phyloP scores from a whole-genome alignment of 1,140 invertebrate species.

The Drosophila lacteicornis region DNA sequence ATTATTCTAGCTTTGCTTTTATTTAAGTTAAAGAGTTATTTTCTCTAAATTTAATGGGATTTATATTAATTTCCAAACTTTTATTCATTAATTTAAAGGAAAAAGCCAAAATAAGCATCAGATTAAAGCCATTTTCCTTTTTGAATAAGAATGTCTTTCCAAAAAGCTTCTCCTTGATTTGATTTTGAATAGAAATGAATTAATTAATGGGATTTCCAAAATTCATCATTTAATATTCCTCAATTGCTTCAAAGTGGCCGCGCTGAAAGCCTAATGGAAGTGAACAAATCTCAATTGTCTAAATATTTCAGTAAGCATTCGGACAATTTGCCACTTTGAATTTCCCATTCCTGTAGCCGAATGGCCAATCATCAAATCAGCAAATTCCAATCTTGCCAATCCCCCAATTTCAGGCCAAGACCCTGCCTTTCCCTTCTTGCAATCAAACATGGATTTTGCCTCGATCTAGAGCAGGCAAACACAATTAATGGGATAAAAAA shows the following conservation, averaged over 20 bases:
- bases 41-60: background rate
- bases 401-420: conserved; percentile 1
- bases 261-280: conserved; percentile 12
- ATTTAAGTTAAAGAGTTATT: background rate
- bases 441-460: conserved; percentile 61
- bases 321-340: conserved; percentile 21
- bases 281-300: conserved; percentile 14
- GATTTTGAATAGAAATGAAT: conserved; percentile 9
- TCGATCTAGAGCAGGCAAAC: conserved; percentile 33
- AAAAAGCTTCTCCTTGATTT: background rate
- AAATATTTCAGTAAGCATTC: conserved; percentile 8
- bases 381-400: conserved; percentile 43
- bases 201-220: background rate
- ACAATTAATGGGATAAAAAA: conserved; percentile 76
- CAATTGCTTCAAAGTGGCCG: conserved; percentile 10
- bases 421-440: conserved; percentile 9
- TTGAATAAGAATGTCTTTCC: background rate
- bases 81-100: background rate
- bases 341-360: conserved; percentile 27
- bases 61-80: background rate
- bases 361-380: conserved; percentile 57
- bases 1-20: too few relatives aligned
- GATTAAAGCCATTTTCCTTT: background rate
- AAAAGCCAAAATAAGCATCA: background rate
- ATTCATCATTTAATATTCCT: conserved; percentile 3